These are phyloP conservation scores for Asteroscopus sphinx DNA, from an alignment of 2,888 invertebrate species.

Conservation along the genomic window DNA sequence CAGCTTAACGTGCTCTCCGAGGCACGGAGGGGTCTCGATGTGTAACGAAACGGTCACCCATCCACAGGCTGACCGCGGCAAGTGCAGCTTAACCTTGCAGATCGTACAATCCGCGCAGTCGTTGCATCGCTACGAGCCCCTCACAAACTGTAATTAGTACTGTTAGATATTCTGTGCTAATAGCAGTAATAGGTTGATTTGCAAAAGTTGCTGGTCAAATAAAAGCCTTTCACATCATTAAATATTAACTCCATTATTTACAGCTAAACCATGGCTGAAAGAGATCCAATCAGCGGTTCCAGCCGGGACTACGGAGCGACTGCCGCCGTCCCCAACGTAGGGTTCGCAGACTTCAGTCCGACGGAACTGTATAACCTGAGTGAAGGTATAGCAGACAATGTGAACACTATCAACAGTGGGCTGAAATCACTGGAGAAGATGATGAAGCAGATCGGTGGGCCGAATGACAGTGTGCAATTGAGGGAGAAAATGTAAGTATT, in stretches of 20 bases:
- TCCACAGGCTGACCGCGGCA: too few species aligned
- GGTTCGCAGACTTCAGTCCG: conserved; percentile 92
- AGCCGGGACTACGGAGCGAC: conserved; percentile 83
- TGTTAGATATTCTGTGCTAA: too few species aligned
- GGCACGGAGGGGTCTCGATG: too few species aligned
- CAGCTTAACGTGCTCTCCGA: too few species aligned
- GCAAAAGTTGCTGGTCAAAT: too few species aligned
- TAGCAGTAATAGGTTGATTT: too few species aligned
- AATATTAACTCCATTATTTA: neutral
- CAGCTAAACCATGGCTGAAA: conserved; percentile 76
- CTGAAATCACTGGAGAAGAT: conserved; percentile 93
- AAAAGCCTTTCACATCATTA: too few species aligned
- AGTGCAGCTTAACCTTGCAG: too few species aligned
- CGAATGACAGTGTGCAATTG: conserved; percentile 91
- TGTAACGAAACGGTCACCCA: too few species aligned
- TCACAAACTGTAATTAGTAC: too few species aligned
- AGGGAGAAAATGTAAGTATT: conserved; percentile 82
- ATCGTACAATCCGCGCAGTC: too few species aligned
- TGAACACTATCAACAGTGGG: conserved; percentile 94
- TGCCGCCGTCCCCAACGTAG: conserved; percentile 91
- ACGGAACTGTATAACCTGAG: conserved; percentile 94
- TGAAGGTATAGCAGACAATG: conserved; percentile 95
- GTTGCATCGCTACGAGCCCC: too few species aligned
- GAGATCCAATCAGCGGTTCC: conserved; percentile 79
- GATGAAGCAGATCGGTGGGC: conserved; percentile 93